Percentiles rank a stretch among this genome's conserved stretches.
phyloP scores from a whole-genome alignment of 2,113 vertebrate species.

The Nerophis lumbriciformis region DNA sequence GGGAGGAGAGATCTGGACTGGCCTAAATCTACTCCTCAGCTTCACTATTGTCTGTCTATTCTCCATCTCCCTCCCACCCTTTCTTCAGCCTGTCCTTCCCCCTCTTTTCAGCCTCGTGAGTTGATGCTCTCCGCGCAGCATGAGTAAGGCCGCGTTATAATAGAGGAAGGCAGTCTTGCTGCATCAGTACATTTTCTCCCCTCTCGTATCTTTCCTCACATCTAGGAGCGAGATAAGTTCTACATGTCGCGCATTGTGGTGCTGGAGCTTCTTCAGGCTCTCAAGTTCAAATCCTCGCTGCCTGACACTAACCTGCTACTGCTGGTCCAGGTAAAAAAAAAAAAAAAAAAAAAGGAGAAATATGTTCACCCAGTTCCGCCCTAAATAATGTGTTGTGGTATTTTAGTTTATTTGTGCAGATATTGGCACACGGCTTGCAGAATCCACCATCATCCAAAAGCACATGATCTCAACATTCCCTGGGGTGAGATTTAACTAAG shows the following conservation, averaged over 20 bases:
- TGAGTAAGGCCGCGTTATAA: slow-evolving; percentile 64
- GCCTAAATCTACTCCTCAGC: slow-evolving; percentile 68
- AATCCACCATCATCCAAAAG: slow-evolving; percentile 96
- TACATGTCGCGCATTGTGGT: slow-evolving; percentile 96
- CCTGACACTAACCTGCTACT: slow-evolving; percentile 95
- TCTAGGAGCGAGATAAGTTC: slow-evolving; percentile 96
- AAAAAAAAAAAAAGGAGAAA: background rate
- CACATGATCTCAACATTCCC: slow-evolving; percentile 94
- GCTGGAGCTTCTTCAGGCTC: slow-evolving; percentile 91
- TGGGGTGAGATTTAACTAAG: slow-evolving; percentile 77
- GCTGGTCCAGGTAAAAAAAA: slow-evolving; percentile 86
- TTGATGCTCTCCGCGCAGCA: slow-evolving; percentile 61
- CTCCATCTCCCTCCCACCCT: slow-evolving; percentile 37
- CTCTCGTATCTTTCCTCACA: slow-evolving; percentile 44
- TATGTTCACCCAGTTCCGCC: background rate
- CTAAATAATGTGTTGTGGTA: slow-evolving; percentile 17
- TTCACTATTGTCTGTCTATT: slow-evolving; percentile 59
- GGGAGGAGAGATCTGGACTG: slow-evolving; percentile 69
- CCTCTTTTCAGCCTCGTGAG: slow-evolving; percentile 60
- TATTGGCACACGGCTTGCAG: slow-evolving; percentile 90
- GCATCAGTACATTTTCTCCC: slow-evolving; percentile 62
- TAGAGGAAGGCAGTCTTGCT: slow-evolving; percentile 64
- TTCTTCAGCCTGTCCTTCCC: slow-evolving; percentile 53
- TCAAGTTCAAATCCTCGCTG: slow-evolving; percentile 94
- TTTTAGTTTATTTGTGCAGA: slow-evolving; percentile 94